Percentiles rank a stretch among this genome's conserved stretches.
Conservation (phyloP, 2,888 invertebrate species). For the Ophion ventricosus region DNA sequence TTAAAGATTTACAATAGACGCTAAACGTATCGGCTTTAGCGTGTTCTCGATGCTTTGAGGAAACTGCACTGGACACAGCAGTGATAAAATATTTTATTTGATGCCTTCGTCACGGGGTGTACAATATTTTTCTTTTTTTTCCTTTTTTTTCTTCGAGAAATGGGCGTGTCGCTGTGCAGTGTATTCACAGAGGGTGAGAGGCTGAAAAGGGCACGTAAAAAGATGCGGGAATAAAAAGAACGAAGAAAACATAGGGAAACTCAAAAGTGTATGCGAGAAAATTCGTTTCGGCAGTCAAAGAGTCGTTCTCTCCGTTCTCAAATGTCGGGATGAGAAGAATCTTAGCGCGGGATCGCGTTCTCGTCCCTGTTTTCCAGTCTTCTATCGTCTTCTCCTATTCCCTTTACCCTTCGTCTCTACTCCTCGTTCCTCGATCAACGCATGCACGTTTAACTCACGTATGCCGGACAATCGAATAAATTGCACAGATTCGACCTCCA, state of each 20-base stretch:
- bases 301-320: slow-evolving; percentile 52
- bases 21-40: not conserved
- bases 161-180: slow-evolving; percentile 30
- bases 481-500: not conserved
- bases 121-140: slow-evolving; percentile 22
- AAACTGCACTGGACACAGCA: not conserved
- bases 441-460: not conserved
- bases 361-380: slow-evolving; percentile 36
- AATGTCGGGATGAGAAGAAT: slow-evolving; percentile 39
- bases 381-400: slow-evolving; percentile 20
- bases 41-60: not conserved
- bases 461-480: slow-evolving; percentile 16
- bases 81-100: slow-evolving; percentile 15
- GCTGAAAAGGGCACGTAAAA: slow-evolving; percentile 26
- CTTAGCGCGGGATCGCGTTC: slow-evolving; percentile 30
- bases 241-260: slow-evolving; percentile 26
- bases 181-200: slow-evolving; percentile 30
- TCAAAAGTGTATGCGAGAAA: slow-evolving; percentile 40
- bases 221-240: slow-evolving; percentile 17
- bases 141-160: slow-evolving; percentile 9
- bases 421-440: not conserved
- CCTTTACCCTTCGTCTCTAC: not conserved
- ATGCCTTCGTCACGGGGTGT: slow-evolving; percentile 2
- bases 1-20: not conserved
- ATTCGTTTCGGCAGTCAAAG: slow-evolving; percentile 60